These are phyloP conservation scores for rabbit (Oryctolagus cuniculus) DNA, from an alignment of 2,113 vertebrate species.

Conservation along the genomic window mOryCun1.1 NC_091434.1:48056001-48056500, in stretches of 20 bases:
- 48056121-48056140: conserved; percentile 28
- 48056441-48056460: no score
- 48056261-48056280: conserved; percentile 7
- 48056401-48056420: no score
- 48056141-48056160: neutral
- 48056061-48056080: conserved; percentile 9
- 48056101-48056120: neutral
- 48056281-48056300: neutral
- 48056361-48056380: no score
- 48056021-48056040: conserved; percentile 18
- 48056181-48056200: neutral
- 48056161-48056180: conserved; percentile 33
- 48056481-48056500: no score
- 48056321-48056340: neutral
- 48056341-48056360: no score
- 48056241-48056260: neutral
- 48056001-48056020: neutral
- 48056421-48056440: no score
- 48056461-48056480: no score
- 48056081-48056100: neutral
- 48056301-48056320: neutral
- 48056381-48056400: no score
- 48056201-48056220: conserved; percentile 29
- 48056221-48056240: conserved; percentile 4
- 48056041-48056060: neutral